Conservation (phyloP, 2,888 invertebrate species). For the Platerodrilus igneus region DNA sequence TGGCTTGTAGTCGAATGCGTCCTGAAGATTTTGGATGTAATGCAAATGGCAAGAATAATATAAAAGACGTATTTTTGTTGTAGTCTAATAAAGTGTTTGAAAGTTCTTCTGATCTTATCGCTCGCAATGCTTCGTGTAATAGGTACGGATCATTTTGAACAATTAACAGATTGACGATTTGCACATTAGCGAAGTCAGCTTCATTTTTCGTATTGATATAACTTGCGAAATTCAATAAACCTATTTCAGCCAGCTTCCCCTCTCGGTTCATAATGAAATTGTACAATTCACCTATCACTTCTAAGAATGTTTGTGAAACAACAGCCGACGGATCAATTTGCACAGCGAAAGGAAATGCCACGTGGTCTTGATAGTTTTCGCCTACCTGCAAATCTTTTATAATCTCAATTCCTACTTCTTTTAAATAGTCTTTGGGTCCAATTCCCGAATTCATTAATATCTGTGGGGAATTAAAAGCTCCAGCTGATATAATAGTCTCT, state of each 20-base stretch:
- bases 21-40: constrained; percentile 85
- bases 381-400: constrained; percentile 74
- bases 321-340: constrained; percentile 16
- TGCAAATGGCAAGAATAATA: constrained; percentile 68
- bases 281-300: constrained; percentile 37
- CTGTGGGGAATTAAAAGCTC: constrained; percentile 84
- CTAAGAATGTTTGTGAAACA: constrained; percentile 40
- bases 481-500: constrained; percentile 82
- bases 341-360: constrained; percentile 61
- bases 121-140: too few species aligned
- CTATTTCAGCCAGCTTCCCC: constrained; percentile 50
- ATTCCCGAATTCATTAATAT: constrained; percentile 88
- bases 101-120: too few species aligned
- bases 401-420: constrained; percentile 67
- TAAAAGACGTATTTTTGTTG: too few species aligned
- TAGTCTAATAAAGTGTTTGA: too few species aligned
- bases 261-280: constrained; percentile 50
- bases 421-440: constrained; percentile 72
- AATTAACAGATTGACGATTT: constrained; percentile 35
- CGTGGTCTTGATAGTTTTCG: constrained; percentile 82
- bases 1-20: constrained; percentile 74
- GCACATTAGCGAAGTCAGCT: constrained; percentile 53
- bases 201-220: too few species aligned
- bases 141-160: too few species aligned
- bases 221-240: too few species aligned